Conservation (phyloP, 2,888 invertebrate species). For the Lacanobia oleracea region DNA sequence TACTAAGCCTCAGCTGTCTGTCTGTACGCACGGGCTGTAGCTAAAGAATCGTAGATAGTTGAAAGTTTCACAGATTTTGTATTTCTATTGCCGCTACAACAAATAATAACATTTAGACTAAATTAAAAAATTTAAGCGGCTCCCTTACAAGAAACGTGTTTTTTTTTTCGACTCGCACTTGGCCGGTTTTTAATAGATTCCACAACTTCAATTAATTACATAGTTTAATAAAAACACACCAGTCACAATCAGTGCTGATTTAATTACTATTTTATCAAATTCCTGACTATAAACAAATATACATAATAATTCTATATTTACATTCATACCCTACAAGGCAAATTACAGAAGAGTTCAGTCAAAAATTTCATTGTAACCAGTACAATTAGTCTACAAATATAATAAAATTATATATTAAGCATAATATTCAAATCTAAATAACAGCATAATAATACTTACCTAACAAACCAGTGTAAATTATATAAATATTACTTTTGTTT, state of each 20-base stretch:
- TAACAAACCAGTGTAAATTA: constrained; percentile 61
- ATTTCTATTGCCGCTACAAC: no score
- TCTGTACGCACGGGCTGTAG: no score
- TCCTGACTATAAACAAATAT: background rate
- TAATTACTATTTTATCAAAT: constrained; percentile 16
- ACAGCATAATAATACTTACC: constrained; percentile 60
- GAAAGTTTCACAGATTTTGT: no score
- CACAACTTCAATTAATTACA: no score
- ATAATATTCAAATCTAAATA: constrained; percentile 43
- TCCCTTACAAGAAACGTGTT: no score
- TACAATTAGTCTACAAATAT: constrained; percentile 71
- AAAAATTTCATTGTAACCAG: constrained; percentile 70
- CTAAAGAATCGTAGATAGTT: no score
- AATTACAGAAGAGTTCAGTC: constrained; percentile 34
- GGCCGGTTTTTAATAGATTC: background rate
- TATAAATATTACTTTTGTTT: constrained; percentile 46
- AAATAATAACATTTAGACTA: no score
- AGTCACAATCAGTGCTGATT: background rate
- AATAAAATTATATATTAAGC: constrained; percentile 34
- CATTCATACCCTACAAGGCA: background rate
- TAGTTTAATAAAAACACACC: background rate
- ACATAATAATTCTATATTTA: constrained; percentile 6
- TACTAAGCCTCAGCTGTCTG: no score
- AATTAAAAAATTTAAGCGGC: no score
- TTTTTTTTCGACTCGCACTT: no score